phyloP scores from a whole-genome alignment of 2,113 vertebrate species.

The Mus pahari region DNA sequence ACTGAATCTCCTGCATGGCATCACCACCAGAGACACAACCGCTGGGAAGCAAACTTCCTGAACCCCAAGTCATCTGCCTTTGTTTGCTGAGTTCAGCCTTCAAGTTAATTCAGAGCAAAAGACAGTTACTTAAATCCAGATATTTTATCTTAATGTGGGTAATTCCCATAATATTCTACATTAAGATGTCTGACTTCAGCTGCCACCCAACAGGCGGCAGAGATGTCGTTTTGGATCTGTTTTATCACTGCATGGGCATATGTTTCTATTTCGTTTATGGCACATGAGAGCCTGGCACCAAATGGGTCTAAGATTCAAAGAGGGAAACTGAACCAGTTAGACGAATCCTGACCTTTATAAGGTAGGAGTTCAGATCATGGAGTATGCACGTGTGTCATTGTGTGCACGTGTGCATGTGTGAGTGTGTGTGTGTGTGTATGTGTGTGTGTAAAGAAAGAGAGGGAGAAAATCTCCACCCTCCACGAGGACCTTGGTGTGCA shows the following conservation, averaged over 20 bases:
- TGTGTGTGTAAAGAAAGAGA: not conserved
- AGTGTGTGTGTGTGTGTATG: not conserved
- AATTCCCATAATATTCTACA: conserved; percentile 82
- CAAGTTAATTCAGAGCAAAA: conserved; percentile 78
- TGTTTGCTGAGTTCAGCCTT: conserved; percentile 66
- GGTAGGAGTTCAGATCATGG: not conserved
- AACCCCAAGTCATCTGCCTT: conserved; percentile 10
- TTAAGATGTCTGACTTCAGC: conserved; percentile 83
- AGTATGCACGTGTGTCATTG: too few species aligned
- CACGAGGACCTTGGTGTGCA: not conserved
- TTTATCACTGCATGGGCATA: conserved; percentile 76
- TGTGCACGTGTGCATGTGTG: not conserved
- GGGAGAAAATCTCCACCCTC: not conserved
- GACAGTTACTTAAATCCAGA: conserved; percentile 82
- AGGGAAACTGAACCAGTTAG: conserved; percentile 49
- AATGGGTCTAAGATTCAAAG: conserved; percentile 63
- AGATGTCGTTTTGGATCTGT: conserved; percentile 73
- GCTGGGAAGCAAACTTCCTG: not conserved
- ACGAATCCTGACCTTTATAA: conserved; percentile 52
- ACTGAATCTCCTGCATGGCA: not conserved
- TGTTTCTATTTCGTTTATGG: conserved; percentile 79
- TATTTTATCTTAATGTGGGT: conserved; percentile 82
- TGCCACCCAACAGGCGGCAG: conserved; percentile 79
- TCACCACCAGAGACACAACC: not conserved
- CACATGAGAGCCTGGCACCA: conserved; percentile 71